A percentile compares a stretch with the other conserved stretches of the same genome.
Conservation (phyloP, 2,113 vertebrate genomes). For the Bettongia penicillata region DNA sequence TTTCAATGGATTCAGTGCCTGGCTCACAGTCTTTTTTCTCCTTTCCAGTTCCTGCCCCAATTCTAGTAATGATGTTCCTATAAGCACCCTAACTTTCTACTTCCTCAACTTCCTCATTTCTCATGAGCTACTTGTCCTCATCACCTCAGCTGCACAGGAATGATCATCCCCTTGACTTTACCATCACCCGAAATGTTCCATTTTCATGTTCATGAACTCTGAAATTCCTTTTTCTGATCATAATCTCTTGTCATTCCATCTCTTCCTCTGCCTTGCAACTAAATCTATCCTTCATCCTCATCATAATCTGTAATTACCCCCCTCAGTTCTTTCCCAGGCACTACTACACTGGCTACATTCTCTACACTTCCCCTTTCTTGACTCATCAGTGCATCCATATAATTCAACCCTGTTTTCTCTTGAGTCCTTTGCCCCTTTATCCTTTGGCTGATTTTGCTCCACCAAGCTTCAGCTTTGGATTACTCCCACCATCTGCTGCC, state of each 20-base stretch:
- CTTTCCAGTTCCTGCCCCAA: neutral
- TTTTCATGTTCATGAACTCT: neutral
- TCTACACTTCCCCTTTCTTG: neutral
- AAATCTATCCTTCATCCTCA: neutral
- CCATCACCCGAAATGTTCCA: neutral
- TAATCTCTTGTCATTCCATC: neutral
- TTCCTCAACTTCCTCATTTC: neutral
- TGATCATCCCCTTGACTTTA: neutral
- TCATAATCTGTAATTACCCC: neutral
- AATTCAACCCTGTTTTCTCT: neutral
- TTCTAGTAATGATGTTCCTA: neutral
- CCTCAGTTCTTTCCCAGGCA: neutral
- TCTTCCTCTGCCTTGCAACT: neutral
- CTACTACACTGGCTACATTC: neutral
- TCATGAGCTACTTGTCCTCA: neutral
- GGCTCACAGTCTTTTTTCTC: neutral
- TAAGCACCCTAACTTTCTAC: neutral
- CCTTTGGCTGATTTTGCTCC: neutral
- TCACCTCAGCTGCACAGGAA: neutral
- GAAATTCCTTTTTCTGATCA: neutral
- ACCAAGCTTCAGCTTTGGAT: neutral
- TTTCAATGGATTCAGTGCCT: neutral
- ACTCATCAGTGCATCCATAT: neutral
- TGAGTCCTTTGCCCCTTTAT: neutral
- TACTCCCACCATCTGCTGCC: neutral